A percentile compares a stretch with the other conserved stretches of the same genome.
phyloP scores from a whole-genome alignment of 1,140 invertebrate species.

The Leptonema lineaticorne region DNA sequence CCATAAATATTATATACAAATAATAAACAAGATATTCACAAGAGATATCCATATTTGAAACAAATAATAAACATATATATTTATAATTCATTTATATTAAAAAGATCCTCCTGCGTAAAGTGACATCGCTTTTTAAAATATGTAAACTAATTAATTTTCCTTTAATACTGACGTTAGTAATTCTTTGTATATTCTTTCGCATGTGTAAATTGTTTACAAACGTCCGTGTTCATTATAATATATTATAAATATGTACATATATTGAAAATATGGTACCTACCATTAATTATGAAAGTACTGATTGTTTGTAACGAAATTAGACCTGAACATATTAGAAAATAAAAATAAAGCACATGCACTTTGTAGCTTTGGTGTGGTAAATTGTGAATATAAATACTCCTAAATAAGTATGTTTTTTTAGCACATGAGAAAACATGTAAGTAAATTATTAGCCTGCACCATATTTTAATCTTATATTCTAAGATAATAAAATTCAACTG shows the following conservation, averaged over 20 bases:
- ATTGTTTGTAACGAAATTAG: too few relatives aligned
- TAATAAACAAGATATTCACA: neutral
- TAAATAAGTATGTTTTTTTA: constrained; percentile 20
- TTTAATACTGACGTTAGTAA: too few relatives aligned
- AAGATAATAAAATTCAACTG: constrained; percentile 17
- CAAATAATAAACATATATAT: neutral
- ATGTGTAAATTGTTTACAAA: too few relatives aligned
- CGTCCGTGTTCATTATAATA: too few relatives aligned
- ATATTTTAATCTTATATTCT: constrained; percentile 23
- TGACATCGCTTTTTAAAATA: too few relatives aligned
- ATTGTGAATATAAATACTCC: constrained; percentile 24
- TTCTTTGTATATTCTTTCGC: too few relatives aligned
- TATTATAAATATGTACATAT: too few relatives aligned
- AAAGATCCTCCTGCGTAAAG: too few relatives aligned
- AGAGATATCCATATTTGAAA: neutral
- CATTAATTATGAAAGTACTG: too few relatives aligned
- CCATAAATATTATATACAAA: neutral
- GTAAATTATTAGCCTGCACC: constrained; percentile 31
- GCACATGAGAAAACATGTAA: constrained; percentile 17
- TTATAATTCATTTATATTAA: too few relatives aligned
- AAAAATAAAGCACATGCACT: constrained; percentile 35
- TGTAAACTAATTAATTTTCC: too few relatives aligned
- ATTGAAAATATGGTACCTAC: too few relatives aligned
- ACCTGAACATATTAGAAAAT: constrained; percentile 33
- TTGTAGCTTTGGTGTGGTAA: constrained; percentile 27